Evolutionary conservation across 92 coral and sea anemone species (phyloP).

Genomic region (Metridium senile): DNA sequence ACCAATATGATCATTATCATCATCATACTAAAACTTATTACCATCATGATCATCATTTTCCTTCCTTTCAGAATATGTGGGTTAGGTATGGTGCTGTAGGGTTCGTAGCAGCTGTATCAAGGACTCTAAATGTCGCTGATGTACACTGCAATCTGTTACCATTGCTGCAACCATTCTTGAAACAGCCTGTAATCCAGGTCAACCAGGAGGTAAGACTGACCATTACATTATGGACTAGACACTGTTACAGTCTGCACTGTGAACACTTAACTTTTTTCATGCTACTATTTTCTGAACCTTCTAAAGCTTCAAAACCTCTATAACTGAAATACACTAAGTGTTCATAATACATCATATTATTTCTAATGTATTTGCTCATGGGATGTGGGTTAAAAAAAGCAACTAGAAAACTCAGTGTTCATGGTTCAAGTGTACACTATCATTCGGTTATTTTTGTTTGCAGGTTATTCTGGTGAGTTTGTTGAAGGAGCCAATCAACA

Average conservation of each 20-base stretch:
- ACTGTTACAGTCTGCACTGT: too few species aligned
- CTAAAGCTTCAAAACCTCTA: too few species aligned
- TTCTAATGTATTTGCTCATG: too few species aligned
- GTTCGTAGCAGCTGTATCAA: constrained; percentile 89
- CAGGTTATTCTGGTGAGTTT: constrained; percentile 94
- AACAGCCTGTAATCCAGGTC: constrained; percentile 84
- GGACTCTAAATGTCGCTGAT: constrained; percentile 88
- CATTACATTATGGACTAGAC: not conserved
- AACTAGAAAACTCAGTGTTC: too few species aligned
- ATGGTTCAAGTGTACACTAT: not conserved
- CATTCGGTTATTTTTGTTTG: not conserved
- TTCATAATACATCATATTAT: too few species aligned
- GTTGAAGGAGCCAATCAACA: constrained; percentile 88
- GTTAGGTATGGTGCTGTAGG: constrained; percentile 98
- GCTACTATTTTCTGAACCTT: too few species aligned
- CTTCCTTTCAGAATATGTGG: constrained; percentile 81
- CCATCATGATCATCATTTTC: not conserved
- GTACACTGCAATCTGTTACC: constrained; percentile 94
- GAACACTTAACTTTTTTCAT: too few species aligned
- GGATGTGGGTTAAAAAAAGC: too few species aligned
- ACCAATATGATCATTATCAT: not conserved
- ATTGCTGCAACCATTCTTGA: constrained; percentile 81
- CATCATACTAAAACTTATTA: not conserved
- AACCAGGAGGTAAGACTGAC: constrained; percentile 80
- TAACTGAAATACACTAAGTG: too few species aligned